A percentile compares a stretch with the other conserved stretches of the same genome.
phyloP scores from a whole-genome alignment of 2,113 vertebrate genomes.

The Salvelinus namaycush region DNA sequence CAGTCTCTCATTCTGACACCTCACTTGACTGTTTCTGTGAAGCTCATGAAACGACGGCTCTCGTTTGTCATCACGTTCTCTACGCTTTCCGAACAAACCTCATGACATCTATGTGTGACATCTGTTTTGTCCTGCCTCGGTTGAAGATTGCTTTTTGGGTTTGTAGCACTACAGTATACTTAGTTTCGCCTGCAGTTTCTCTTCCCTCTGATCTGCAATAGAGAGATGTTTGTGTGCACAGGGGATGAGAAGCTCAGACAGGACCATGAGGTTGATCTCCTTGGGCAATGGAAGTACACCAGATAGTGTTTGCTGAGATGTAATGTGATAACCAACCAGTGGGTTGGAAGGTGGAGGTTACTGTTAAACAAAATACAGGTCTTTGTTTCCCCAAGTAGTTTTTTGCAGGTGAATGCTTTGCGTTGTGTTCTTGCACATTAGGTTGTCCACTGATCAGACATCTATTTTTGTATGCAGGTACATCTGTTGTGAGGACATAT shows the following conservation, averaged over 20 bases:
- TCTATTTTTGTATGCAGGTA: conserved; percentile 78
- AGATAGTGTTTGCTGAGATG: conserved; percentile 30
- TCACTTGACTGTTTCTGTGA: conserved; percentile 8
- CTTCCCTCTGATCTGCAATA: conserved; percentile 50
- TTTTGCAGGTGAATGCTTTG: conserved; percentile 71
- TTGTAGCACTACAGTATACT: conserved; percentile 55
- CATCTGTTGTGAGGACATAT: conserved; percentile 65
- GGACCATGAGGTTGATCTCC: conserved; percentile 37
- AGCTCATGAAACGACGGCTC: conserved; percentile 18
- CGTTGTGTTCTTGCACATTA: conserved; percentile 70
- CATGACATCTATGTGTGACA: conserved; percentile 55
- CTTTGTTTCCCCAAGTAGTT: conserved; percentile 28
- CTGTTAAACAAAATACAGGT: conserved; percentile 55
- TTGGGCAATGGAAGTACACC: conserved; percentile 33
- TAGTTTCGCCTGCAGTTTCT: conserved; percentile 58
- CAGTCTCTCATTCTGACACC: conserved; percentile 55
- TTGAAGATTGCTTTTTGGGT: conserved; percentile 51
- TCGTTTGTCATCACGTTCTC: conserved; percentile 38
- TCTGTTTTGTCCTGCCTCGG: conserved; percentile 65
- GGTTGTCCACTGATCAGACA: conserved; percentile 72
- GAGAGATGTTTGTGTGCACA: conserved; percentile 8
- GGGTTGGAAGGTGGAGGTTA: conserved; percentile 59
- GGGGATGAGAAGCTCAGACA: not conserved
- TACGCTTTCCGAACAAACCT: conserved; percentile 36
- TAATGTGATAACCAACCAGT: conserved; percentile 2